These are phyloP conservation scores for Xiphophorus hellerii DNA, from an alignment of 2,113 vertebrate species.

Conservation along the genomic window DNA sequence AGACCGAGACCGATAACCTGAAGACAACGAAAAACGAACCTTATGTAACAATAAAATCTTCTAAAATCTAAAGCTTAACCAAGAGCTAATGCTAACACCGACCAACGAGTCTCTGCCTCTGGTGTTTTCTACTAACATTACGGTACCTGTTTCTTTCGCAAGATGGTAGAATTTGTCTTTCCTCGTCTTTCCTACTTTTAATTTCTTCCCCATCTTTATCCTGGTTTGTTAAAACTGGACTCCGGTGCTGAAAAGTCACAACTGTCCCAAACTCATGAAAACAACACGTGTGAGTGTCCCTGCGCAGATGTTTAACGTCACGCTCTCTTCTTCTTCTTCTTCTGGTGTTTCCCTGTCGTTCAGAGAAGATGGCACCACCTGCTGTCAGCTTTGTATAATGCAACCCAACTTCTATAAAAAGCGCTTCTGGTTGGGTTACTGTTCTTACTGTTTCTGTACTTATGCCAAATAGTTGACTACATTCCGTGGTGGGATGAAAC, in stretches of 20 bases:
- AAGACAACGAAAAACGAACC: background rate
- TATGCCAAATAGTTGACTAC: too few relatives aligned
- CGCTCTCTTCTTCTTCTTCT: background rate
- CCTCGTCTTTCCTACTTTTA: constrained; percentile 91
- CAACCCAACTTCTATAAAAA: background rate
- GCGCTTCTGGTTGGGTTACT: background rate
- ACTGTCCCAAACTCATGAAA: constrained; percentile 24
- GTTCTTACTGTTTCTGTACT: too few relatives aligned
- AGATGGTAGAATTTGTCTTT: constrained; percentile 97
- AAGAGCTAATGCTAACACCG: constrained; percentile 9
- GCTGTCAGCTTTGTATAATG: constrained; percentile 1
- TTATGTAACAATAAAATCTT: background rate
- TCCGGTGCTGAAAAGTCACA: background rate
- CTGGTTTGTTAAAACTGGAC: background rate
- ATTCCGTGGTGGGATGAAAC: too few relatives aligned
- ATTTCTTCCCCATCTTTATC: constrained; percentile 91
- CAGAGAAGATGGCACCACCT: constrained; percentile 11
- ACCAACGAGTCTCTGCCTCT: too few relatives aligned
- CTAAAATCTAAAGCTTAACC: background rate
- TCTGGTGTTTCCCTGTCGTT: background rate
- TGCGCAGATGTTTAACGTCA: constrained; percentile 51
- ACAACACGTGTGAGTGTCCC: constrained; percentile 65
- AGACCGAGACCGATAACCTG: constrained; percentile 96
- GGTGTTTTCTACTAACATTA: background rate
- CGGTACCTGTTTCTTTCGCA: constrained; percentile 93